phyloP scores from a whole-genome alignment of 2,888 invertebrate species.

The Muschampia plurimacula region DNA sequence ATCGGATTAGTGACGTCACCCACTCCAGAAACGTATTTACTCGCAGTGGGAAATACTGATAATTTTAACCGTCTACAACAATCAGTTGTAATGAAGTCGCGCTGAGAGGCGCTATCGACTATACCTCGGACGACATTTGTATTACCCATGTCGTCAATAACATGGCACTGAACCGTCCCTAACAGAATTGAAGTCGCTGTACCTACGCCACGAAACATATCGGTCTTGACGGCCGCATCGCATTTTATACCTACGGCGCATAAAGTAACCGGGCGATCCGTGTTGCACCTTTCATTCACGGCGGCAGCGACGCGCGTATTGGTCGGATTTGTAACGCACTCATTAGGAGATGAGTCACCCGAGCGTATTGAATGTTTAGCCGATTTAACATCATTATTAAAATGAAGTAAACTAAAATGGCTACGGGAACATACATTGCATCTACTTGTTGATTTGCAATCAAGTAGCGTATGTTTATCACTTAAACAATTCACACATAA shows the following conservation, averaged over 20 bases:
- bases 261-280: conserved; percentile 4
- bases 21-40: conserved; percentile 7
- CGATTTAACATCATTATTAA: not conserved
- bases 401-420: conserved; percentile 1
- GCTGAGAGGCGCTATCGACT: not conserved
- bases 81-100: not conserved
- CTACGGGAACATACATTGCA: conserved; percentile 2
- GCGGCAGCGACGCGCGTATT: not conserved
- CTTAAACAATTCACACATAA: conserved; percentile 16
- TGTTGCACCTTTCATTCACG: not conserved
- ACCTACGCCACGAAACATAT: not conserved
- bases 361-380: not conserved
- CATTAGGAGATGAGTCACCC: not conserved
- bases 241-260: conserved; percentile 5
- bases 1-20: not conserved
- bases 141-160: not conserved
- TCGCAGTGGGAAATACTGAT: not conserved
- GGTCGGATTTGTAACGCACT: conserved; percentile 1
- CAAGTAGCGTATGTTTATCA: conserved; percentile 9
- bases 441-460: conserved; percentile 9
- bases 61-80: conserved; percentile 10
- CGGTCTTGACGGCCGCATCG: not conserved
- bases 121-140: not conserved
- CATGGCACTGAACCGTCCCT: not conserved
- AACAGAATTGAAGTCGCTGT: not conserved